These are phyloP conservation scores for Netelia virgata DNA, from an alignment of 2,888 invertebrate species.

Conservation along the genomic window DNA sequence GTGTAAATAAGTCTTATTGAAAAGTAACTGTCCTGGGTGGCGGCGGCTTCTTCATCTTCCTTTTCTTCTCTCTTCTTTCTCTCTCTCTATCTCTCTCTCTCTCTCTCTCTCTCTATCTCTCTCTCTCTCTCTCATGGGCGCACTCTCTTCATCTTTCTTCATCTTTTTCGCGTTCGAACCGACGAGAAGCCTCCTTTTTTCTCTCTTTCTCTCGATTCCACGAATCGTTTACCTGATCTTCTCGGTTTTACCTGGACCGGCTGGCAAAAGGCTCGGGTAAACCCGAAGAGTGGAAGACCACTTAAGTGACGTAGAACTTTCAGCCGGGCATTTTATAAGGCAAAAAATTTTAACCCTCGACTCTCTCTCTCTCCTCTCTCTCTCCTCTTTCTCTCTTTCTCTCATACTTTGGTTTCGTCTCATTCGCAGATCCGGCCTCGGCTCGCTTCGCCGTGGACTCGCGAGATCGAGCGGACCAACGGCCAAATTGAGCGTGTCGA, in stretches of 20 bases:
- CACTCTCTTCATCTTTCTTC: neutral
- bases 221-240: constrained; percentile 62
- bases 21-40: constrained; percentile 59
- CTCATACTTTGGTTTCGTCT: neutral
- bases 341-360: constrained; percentile 19
- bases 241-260: constrained; percentile 40
- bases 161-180: neutral
- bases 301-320: neutral
- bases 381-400: neutral
- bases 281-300: constrained; percentile 12
- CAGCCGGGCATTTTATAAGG: constrained; percentile 20
- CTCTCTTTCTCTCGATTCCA: constrained; percentile 40
- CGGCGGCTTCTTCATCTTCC: constrained; percentile 34
- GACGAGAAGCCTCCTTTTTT: neutral
- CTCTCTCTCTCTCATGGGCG: too few relatives aligned
- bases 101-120: neutral
- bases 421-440: constrained; percentile 80
- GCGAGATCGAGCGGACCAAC: constrained; percentile 72
- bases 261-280: constrained; percentile 32
- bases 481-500: constrained; percentile 69
- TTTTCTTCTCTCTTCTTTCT: neutral
- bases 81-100: too few relatives aligned
- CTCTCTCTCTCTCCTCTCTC: neutral
- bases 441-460: constrained; percentile 80
- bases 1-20: constrained; percentile 66